phyloP scores from a whole-genome alignment of 1,140 invertebrate genomes.

The Homarus americanus region DNA sequence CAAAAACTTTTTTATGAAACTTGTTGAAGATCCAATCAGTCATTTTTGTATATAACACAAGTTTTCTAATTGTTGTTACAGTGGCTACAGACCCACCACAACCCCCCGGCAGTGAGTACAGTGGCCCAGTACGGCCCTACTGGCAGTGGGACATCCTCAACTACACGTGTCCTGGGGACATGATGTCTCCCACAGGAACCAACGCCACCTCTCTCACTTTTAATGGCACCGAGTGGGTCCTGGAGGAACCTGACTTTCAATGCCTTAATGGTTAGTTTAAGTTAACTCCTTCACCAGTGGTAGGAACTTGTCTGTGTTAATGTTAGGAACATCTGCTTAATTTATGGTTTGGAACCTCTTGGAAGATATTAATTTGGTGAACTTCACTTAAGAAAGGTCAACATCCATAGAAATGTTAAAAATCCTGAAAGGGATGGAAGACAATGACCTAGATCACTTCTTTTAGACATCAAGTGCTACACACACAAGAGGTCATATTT shows the following conservation, averaged over 20 bases:
- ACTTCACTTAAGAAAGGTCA: no score
- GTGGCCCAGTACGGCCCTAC: background rate
- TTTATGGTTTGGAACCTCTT: no score
- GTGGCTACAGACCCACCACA: background rate
- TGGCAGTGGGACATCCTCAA: conserved; percentile 36
- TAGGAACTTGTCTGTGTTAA: no score
- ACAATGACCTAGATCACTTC: no score
- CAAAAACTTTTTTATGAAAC: no score
- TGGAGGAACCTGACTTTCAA: conserved; percentile 4
- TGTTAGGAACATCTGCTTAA: no score
- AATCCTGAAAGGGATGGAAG: no score
- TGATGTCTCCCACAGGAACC: conserved; percentile 17
- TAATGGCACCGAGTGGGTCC: conserved; percentile 3
- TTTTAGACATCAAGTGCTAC: no score
- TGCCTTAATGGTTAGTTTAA: conserved; percentile 22
- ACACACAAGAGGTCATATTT: no score
- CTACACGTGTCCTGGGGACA: conserved; percentile 1
- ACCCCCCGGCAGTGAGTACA: background rate
- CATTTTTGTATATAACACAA: background rate
- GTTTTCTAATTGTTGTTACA: background rate
- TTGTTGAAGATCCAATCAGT: background rate
- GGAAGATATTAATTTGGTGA: no score
- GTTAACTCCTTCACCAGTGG: no score
- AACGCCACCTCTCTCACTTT: conserved; percentile 6
- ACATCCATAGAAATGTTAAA: no score